Evolutionary conservation across 1,140 invertebrate species (phyloP), one percentile per base, ranked within the genome.

Genomic region (Pachyrhynchus sulphureomaculatus): DNA sequence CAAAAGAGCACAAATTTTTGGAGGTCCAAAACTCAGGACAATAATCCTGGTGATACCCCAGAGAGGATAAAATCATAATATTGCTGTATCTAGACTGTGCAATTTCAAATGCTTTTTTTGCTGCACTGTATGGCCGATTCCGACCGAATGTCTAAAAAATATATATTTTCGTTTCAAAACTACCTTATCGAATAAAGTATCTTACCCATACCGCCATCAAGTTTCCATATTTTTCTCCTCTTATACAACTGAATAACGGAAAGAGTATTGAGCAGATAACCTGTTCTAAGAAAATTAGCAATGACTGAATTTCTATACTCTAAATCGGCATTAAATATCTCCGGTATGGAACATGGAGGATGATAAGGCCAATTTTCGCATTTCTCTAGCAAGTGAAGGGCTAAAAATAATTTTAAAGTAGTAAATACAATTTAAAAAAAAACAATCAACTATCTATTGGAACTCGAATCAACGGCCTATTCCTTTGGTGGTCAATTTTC

Each of bases 181-280:
- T n/a, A n/a, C n/a, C n/a, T n/a, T n/a, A n/a, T n/a, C n/a, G n/a
- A n/a, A n/a, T n/a, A 45, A 45, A 17, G 1, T 39, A 39, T 29
- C 26, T 29, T 6, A 29, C 26, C 26, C 12, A 29, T 9, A 29
- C n/a, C n/a, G n/a, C n/a, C n/a, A n/a, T n/a, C n/a, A n/a, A n/a
- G n/a, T n/a, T 29, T 29, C 1, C 26, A 29, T 29, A 29, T 6
- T 6, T 1, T 8, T 26, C 8, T 29, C 26, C 26, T 47, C 32
- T 56, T 55, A 17, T 48, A 55, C n/a, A 62, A 24, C 13, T 62
- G 33, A 3, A 54, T 56, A 29, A 62, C 60, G 10, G 36, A 33
- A 2, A 55, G 20, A 4, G 23, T 18, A 17, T 62, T 62, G 2
- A 10, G 15, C 2, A 20, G 15, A 42, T 39, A 55, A 9, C 26